These are phyloP conservation scores for Noctua fimbriata DNA, from an alignment of 2,888 invertebrate species.

Conservation along the genomic window DNA sequence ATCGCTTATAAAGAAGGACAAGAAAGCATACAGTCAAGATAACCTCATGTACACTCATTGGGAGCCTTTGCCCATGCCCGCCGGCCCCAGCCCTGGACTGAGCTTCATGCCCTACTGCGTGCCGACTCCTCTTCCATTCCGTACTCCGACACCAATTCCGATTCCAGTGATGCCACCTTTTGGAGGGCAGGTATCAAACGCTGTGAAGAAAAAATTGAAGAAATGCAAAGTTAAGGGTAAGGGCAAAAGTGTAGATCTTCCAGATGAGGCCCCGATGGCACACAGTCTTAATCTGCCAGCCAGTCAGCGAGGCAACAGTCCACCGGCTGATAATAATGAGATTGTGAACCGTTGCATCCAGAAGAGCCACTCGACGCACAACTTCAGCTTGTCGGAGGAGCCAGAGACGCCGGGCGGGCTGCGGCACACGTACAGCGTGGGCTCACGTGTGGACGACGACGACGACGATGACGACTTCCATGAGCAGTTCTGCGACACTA, in stretches of 20 bases:
- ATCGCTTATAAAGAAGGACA: conserved; percentile 60
- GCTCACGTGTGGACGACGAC: conserved; percentile 70
- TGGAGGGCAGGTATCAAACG: conserved; percentile 20
- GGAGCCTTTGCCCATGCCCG: conserved; percentile 36
- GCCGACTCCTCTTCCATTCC: conserved; percentile 69
- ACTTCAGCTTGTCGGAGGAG: conserved; percentile 69
- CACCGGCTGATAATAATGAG: conserved; percentile 72
- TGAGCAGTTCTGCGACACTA: conserved; percentile 80
- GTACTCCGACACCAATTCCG: conserved; percentile 56
- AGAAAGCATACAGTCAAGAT: conserved; percentile 77
- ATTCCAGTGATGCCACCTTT: conserved; percentile 33
- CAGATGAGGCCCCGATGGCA: conserved; percentile 72
- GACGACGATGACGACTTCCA: conserved; percentile 55
- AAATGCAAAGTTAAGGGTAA: conserved; percentile 66
- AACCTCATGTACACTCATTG: conserved; percentile 67
- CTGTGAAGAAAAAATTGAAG: conserved; percentile 51
- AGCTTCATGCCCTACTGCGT: conserved; percentile 51
- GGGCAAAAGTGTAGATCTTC: conserved; percentile 58
- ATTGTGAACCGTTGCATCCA: conserved; percentile 74
- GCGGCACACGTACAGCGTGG: conserved; percentile 72
- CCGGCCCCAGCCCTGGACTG: conserved; percentile 41
- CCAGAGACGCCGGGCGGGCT: conserved; percentile 64
- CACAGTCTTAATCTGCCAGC: conserved; percentile 78
- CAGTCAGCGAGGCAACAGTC: conserved; percentile 66
- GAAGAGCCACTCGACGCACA: conserved; percentile 79